phyloP scores from a whole-genome alignment of 2,797 vertebrate genomes.

The Gallinago stenura region DNA sequence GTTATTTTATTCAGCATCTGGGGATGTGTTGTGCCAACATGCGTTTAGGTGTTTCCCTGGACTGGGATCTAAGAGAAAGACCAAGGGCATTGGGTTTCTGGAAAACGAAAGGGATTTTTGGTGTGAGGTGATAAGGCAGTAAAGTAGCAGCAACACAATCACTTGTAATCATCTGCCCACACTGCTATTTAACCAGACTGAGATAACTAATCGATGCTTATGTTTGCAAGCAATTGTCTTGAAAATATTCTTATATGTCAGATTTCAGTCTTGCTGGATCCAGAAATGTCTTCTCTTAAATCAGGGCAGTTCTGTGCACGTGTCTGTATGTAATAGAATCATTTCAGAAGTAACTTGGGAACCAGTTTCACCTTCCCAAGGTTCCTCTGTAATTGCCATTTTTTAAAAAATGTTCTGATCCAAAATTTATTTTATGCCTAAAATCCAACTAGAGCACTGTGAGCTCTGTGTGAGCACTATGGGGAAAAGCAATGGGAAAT shows the following conservation, averaged over 20 bases:
- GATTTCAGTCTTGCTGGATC: not conserved
- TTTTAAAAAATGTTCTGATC: fast-evolving
- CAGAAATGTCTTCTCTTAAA: not conserved
- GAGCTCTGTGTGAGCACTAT: too few relatives aligned
- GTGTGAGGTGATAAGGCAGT: not conserved
- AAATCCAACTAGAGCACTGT: not conserved
- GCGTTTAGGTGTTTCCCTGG: not conserved
- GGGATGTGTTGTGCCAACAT: not conserved
- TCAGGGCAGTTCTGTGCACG: not conserved
- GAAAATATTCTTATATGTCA: not conserved
- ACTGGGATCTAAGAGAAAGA: not conserved
- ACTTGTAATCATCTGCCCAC: conserved; percentile 26
- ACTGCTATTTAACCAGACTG: not conserved
- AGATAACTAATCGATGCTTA: conserved; percentile 22
- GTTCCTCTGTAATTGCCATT: not conserved
- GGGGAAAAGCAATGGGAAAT: not conserved
- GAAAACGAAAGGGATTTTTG: not conserved
- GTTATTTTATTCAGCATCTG: not conserved
- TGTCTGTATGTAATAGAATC: not conserved
- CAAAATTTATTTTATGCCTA: not conserved
- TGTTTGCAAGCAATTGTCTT: conserved; percentile 12
- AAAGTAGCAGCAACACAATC: not conserved
- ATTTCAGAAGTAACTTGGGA: not conserved
- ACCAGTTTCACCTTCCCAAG: not conserved
- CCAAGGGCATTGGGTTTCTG: not conserved